Base-by-base conservation (phyloP, 2,888 invertebrate species). In the Nomada ruficornis region DNA sequence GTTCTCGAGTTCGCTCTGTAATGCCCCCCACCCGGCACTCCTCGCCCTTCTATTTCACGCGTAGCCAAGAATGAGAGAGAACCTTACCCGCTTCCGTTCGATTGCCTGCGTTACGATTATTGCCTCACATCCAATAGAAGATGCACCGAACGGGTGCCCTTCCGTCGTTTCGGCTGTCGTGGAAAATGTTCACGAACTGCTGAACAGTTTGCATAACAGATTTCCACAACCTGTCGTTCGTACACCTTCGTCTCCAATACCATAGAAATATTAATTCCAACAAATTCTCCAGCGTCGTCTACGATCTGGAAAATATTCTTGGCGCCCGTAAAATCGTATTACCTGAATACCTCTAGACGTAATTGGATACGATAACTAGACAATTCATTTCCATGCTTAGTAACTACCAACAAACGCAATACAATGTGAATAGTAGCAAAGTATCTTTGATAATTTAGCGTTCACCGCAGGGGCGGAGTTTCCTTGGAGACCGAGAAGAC, bases 401-500 rank as follows among this genome's bases (percentile, higher is more conserved):
- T 75, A 79, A 85, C 60, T 83, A 80, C 55, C 75, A 74, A 82
- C 65, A 75, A 80, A 82, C 55, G 77, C 76, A 77, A 79, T 62
- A 68, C 76, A 69, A 85, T 63, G 80, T 77, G 88, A 86, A 77
- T 64, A 68, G 88, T 82, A 87, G 78, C 88, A 91, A 91, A 90
- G 90, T 92, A 90, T 92, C 88, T 91, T 91, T 93, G 91, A 92
- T 93, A 93, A 93, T 93, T 90, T 90, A 92, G 92, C 91, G 90
- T 92, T 92, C 93, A 91, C 97, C 96, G 96, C 83, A 95, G 98
- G 77, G 98, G 97, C 71, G 98, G 98, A 69, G 97, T 98, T 92
- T 97, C 97, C 92, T 96, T 98, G 87, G 97, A 97, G 94, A 98
- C 98, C 29, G 98, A 98, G 94, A 97, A 97, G 92, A 96, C 97